Evolutionary conservation across 2,888 invertebrate species (phyloP).

Genomic region (Scotopteryx bipunctaria): DNA sequence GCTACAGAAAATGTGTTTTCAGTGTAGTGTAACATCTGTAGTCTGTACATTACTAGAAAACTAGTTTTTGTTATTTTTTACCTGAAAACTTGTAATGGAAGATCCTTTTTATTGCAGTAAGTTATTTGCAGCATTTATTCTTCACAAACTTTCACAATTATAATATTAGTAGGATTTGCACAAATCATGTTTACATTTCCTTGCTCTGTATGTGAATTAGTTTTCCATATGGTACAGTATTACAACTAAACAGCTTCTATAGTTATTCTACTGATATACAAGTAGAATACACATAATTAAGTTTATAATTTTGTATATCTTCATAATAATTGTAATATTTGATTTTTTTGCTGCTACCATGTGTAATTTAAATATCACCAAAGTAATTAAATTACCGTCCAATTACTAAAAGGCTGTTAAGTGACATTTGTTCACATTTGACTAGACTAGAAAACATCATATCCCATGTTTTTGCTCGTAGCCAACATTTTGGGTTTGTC

Average conservation of each 20-base stretch:
- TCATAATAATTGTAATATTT: too few species aligned
- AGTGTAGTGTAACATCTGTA: conserved; percentile 62
- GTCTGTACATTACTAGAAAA: conserved; percentile 6
- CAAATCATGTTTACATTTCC: not conserved
- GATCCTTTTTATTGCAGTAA: conserved; percentile 65
- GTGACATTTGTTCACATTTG: too few species aligned
- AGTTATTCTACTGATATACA: not conserved
- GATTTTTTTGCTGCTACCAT: too few species aligned
- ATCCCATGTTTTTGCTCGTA: too few species aligned
- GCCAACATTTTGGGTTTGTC: too few species aligned
- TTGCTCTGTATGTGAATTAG: not conserved
- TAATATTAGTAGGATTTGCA: too few species aligned
- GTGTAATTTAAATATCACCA: too few species aligned
- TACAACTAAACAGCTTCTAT: not conserved
- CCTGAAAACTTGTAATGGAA: conserved; percentile 4
- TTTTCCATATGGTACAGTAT: conserved; percentile 18
- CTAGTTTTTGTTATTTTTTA: not conserved
- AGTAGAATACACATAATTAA: too few species aligned
- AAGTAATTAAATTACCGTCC: too few species aligned
- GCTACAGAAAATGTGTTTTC: conserved; percentile 65
- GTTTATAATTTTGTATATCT: too few species aligned
- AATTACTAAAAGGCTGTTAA: too few species aligned
- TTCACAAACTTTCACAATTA: not conserved
- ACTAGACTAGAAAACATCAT: too few species aligned
- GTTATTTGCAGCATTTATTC: conserved; percentile 24